Evolutionary conservation across 2,888 invertebrate genomes (phyloP).

Genomic region (Dicranocentrus wangi): DNA sequence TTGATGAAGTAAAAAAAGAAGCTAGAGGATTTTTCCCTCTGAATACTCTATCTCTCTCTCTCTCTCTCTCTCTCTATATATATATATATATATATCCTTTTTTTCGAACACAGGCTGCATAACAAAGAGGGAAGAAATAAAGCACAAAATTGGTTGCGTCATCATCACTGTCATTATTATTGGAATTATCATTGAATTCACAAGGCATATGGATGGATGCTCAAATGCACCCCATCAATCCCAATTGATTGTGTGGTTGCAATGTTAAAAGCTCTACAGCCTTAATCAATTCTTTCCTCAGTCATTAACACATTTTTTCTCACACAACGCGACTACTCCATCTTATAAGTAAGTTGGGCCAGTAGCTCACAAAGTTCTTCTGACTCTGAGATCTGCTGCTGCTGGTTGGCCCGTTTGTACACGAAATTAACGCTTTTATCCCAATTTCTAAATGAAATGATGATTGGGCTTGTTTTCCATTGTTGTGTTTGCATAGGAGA

Average conservation of each 20-base stretch:
- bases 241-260: slow-evolving; percentile 45
- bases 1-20: too few relatives aligned
- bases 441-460: slow-evolving; percentile 6
- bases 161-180: slow-evolving; percentile 26
- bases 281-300: slow-evolving; percentile 58
- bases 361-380: too few relatives aligned
- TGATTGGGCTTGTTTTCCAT: slow-evolving; percentile 13
- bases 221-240: slow-evolving; percentile 40
- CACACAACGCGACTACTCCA: too few relatives aligned
- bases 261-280: slow-evolving; percentile 50
- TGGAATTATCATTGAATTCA: neutral
- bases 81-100: too few relatives aligned
- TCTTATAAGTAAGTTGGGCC: too few relatives aligned
- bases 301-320: slow-evolving; percentile 58
- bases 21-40: too few relatives aligned
- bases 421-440: neutral
- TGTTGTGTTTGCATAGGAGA: neutral
- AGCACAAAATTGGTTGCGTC: slow-evolving; percentile 42
- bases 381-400: too few relatives aligned
- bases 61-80: too few relatives aligned
- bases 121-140: slow-evolving; percentile 22
- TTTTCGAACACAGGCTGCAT: too few relatives aligned
- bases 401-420: too few relatives aligned
- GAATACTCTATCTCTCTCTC: too few relatives aligned
- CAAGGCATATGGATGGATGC: neutral